Evolutionary conservation across 2,797 vertebrate genomes (phyloP).

Genomic region (Sphaeramia orbicularis): DNA sequence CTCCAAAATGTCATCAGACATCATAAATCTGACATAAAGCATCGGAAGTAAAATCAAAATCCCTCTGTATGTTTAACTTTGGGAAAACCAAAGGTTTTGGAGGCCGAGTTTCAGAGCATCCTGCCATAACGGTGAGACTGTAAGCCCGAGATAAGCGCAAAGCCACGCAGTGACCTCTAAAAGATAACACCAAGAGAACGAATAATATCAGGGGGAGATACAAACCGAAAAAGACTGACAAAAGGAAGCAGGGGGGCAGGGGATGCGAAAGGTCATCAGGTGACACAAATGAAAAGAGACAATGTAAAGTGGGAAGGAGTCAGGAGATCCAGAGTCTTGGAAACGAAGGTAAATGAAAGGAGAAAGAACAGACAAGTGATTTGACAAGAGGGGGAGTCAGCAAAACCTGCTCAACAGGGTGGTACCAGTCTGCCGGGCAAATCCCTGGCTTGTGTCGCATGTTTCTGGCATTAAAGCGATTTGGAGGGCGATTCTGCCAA

Average conservation of each 20-base stretch:
- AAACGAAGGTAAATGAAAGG: constrained; percentile 32
- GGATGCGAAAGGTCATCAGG: constrained; percentile 49
- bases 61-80: constrained; percentile 3
- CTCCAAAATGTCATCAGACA: constrained; percentile 40
- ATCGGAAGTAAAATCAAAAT: no score
- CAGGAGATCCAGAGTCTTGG: constrained; percentile 30
- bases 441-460: constrained; percentile 28
- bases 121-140: background rate
- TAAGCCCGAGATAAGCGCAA: constrained; percentile 2
- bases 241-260: constrained; percentile 3
- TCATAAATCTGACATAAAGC: constrained; percentile 25
- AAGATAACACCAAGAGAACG: constrained; percentile 16
- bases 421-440: constrained; percentile 25
- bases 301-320: constrained; percentile 38
- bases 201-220: constrained; percentile 16
- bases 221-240: constrained; percentile 12
- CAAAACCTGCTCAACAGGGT: constrained; percentile 20
- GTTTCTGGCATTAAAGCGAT: constrained; percentile 31
- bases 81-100: constrained; percentile 19
- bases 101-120: background rate
- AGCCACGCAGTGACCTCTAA: constrained; percentile 14
- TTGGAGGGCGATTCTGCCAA: constrained; percentile 31
- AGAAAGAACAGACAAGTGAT: constrained; percentile 8
- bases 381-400: constrained; percentile 11
- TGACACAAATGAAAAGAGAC: constrained; percentile 50